Evolutionary conservation across 2,797 vertebrate species (phyloP).

Genomic region (Potorous gilbertii): DNA sequence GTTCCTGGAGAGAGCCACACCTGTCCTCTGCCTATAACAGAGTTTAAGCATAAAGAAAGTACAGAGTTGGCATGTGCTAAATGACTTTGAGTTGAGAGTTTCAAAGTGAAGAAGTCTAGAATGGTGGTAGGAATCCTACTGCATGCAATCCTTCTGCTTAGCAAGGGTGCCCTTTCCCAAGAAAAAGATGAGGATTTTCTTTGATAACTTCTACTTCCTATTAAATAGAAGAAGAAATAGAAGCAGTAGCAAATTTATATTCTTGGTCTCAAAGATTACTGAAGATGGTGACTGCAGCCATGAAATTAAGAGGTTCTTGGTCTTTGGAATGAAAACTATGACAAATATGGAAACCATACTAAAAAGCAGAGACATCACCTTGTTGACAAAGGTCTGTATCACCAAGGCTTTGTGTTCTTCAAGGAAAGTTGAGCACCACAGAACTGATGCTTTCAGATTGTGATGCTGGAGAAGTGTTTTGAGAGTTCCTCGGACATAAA

Average conservation of each 20-base stretch:
- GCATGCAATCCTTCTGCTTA: rapidly evolving
- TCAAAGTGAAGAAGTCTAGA: background rate
- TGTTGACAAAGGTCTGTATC: background rate
- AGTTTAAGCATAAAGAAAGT: background rate
- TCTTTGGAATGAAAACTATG: background rate
- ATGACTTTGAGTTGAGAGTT: background rate
- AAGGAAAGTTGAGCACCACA: rapidly evolving
- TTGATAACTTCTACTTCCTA: background rate
- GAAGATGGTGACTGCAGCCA: background rate
- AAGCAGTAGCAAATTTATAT: background rate
- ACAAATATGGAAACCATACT: background rate
- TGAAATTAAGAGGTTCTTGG: background rate
- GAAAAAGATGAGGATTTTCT: background rate
- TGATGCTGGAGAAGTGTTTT: background rate
- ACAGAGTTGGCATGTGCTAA: rapidly evolving
- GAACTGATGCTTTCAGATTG: background rate
- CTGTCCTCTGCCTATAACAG: rapidly evolving
- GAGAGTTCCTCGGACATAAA: background rate
- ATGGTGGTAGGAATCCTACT: rapidly evolving
- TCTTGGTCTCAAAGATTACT: background rate
- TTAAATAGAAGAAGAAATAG: background rate
- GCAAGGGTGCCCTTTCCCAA: rapidly evolving
- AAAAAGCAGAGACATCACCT: background rate
- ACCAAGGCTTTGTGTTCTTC: background rate
- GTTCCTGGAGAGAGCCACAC: rapidly evolving